Evolutionary conservation across 1,140 invertebrate genomes (phyloP).

Genomic region (Leptinotarsa undecemlineata): DNA sequence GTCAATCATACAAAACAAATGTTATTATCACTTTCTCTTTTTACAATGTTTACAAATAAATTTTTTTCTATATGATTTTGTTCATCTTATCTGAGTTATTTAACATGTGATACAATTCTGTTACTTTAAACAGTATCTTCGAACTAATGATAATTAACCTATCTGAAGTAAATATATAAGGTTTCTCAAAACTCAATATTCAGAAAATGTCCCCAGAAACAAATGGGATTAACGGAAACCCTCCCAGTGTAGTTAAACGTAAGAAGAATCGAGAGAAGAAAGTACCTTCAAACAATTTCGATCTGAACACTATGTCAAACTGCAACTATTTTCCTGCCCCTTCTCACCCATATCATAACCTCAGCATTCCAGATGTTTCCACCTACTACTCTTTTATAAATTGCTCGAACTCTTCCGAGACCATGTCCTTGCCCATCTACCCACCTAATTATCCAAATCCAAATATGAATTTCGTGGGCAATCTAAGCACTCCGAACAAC

Average conservation of each 20-base stretch:
- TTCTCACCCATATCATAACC: constrained; percentile 57
- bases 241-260: constrained; percentile 49
- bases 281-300: constrained; percentile 36
- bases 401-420: constrained; percentile 57
- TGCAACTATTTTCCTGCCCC: constrained; percentile 57
- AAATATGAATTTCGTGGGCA: constrained; percentile 47
- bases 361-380: constrained; percentile 41
- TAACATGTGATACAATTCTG: not conserved
- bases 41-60: no score
- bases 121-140: not conserved
- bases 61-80: not conserved
- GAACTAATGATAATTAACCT: not conserved
- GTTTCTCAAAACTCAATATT: not conserved
- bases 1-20: no score
- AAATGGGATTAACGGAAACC: constrained; percentile 52
- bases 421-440: constrained; percentile 59
- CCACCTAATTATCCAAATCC: constrained; percentile 50
- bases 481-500: constrained; percentile 36
- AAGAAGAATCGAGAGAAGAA: constrained; percentile 53
- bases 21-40: no score
- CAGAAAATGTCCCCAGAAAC: constrained; percentile 52
- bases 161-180: not conserved
- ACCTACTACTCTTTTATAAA: constrained; percentile 55
- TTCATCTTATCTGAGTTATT: constrained; percentile 3
- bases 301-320: constrained; percentile 41